These are phyloP conservation scores for Drosophila paulistorum DNA, from an alignment of 1,140 invertebrate species.

Conservation along the genomic window DNA sequence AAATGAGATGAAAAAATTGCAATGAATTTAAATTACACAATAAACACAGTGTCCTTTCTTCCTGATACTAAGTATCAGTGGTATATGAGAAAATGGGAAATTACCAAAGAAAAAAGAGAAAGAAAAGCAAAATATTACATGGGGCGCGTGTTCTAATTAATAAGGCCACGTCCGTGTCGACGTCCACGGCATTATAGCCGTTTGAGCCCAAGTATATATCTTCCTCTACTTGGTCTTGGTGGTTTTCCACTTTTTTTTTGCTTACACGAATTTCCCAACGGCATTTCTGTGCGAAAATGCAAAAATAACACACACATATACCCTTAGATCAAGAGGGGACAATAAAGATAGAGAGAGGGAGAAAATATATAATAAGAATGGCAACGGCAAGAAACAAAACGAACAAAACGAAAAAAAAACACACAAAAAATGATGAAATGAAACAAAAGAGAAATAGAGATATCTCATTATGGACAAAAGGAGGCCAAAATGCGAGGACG, in stretches of 20 bases:
- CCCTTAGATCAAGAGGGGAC: constrained; percentile 18
- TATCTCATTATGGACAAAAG: constrained; percentile 80
- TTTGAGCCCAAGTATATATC: constrained; percentile 67
- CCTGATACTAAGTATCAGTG: constrained; percentile 1
- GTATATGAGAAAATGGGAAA: constrained; percentile 23
- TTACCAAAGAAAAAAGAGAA: neutral
- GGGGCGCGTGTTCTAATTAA: constrained; percentile 74
- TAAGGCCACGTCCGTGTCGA: constrained; percentile 66
- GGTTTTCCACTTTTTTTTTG: constrained; percentile 27
- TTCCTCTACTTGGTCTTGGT: constrained; percentile 18
- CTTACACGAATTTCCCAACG: constrained; percentile 71
- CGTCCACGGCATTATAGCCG: constrained; percentile 66
- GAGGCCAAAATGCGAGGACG: constrained; percentile 54
- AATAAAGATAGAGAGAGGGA: neutral
- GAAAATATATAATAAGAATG: constrained; percentile 14
- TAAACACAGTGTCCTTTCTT: constrained; percentile 30
- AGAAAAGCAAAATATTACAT: constrained; percentile 31
- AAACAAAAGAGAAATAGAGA: constrained; percentile 79
- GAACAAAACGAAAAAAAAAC: constrained; percentile 18
- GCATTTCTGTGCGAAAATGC: constrained; percentile 67
- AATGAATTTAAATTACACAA: constrained; percentile 69
- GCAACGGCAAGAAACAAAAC: constrained; percentile 18
- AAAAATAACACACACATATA: constrained; percentile 65
- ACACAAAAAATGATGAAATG: constrained; percentile 67
- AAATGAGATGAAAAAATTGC: constrained; percentile 47